Base-by-base conservation (phyloP, 2,888 invertebrate species). In the Pogonocherus hispidulus region DNA sequence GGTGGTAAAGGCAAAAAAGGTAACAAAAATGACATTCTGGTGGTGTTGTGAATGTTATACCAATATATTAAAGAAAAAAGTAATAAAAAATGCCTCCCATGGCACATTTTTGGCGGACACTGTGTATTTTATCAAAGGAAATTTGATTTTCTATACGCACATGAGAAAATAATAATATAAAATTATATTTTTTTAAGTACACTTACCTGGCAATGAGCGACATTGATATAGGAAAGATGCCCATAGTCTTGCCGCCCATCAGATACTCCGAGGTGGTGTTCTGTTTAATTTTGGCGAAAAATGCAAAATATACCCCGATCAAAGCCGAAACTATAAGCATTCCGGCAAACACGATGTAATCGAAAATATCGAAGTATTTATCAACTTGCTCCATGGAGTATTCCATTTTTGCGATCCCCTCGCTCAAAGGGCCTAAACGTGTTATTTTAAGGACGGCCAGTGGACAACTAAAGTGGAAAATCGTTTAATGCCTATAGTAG, bases 151-250 rank as follows among this genome's bases (percentile, higher is more conserved):
- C n/a, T n/a, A n/a, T n/a, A n/a, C n/a, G n/a, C n/a, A n/a, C n/a
- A 27, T 27, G 27, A 27, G 27, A 27, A 27, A 8, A 27, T 27
- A n/a, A n/a, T n/a, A n/a, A n/a, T n/a, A n/a, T n/a, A n/a, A n/a
- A n/a, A n/a, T n/a, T n/a, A n/a, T n/a, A n/a, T n/a, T n/a, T n/a
- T n/a, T n/a, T n/a, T n/a, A n/a, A n/a, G 27, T 8, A 3, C 27
- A 70, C 78, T 85, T 88, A 92, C 92, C 92, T 92, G 78, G 93
- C 92, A 74, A 93, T 91, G 67, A 93, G 85, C 11, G 92, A 93
- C 91, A 93, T 92, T 59, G 93, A 92, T 80, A 93, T 92, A 0
- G 93, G 93, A 76, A 93, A 91, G 76, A 93, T 90, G n/a, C 92
- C 91, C 92, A 93, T 92, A 8, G 89, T 91, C 80, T 92, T 92